Evolutionary conservation across 2,113 vertebrate species (phyloP), one percentile per base, ranked within the genome.

Genomic region (Podarcis muralis): DNA sequence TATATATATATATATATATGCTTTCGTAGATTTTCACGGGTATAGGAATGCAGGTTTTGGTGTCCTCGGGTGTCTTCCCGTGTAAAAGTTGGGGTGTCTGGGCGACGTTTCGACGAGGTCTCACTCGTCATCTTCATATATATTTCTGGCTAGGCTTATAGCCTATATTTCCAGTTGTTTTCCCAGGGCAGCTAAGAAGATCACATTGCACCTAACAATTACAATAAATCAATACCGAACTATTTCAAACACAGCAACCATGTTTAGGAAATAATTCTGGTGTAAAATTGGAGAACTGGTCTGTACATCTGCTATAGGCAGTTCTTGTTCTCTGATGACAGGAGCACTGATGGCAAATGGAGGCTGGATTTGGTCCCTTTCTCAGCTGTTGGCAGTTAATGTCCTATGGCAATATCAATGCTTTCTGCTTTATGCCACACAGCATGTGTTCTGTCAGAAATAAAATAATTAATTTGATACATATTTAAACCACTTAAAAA

Each of bases 311-410:
- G 76, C 23, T 79, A 20, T 68, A 72, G 43, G 13, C 85, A 80
- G 30, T 87, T 87, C 25, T 53, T 80, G 83, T 84, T 74, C 30
- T 72, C 43, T 80, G 22, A 80, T 87, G 85, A 22, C 77, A 53
- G n/a, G n/a, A 81, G 65, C 22, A 3, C 15, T 80, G n/a, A 22
- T 81, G 66, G 43, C 22, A 81, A 80, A 25, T 81, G 13, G 72
- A 71, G 8, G 57, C n/a, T 35, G 23, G 43, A 25, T 87, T 80
- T 87, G 68, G 78, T 23, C 43, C 53, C 22, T 32, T 59, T 22
- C 43, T 71, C 7, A 53, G 66, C 62, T 69, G 62, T 5, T 76
- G 62, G 40, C 35, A 71, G n/a, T 65, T 62, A 15, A 37, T 11
- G 15, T 40, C 32, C 71, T 76, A 18, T 76, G 40, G 62, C 53